phyloP scores from a whole-genome alignment of 2,797 vertebrate species.

The Cuniculus paca region DNA sequence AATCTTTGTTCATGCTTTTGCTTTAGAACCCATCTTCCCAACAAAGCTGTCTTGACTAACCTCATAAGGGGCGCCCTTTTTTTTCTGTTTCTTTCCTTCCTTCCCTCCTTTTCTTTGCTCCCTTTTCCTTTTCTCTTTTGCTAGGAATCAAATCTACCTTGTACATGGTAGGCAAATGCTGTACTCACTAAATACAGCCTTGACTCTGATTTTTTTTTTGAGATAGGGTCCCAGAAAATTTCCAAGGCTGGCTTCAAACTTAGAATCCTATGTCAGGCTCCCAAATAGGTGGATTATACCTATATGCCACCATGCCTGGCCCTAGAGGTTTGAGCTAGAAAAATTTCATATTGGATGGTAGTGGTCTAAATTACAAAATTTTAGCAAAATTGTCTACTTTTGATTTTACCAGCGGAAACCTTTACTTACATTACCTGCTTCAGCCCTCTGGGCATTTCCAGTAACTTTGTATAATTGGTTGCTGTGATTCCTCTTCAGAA shows the following conservation, averaged over 20 bases:
- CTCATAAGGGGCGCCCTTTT: not conserved
- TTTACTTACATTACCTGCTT: not conserved
- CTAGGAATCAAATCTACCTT: not conserved
- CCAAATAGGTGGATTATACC: not conserved
- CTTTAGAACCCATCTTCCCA: not conserved
- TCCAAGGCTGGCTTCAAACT: not conserved
- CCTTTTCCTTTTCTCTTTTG: not conserved
- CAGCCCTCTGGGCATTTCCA: not conserved
- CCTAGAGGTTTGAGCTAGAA: not conserved
- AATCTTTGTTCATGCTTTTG: not conserved
- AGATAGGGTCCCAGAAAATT: not conserved
- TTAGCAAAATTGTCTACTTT: not conserved
- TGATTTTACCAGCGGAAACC: not conserved
- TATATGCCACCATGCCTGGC: not conserved
- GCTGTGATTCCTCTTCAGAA: not conserved
- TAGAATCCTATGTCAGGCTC: not conserved
- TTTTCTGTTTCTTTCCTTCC: not conserved
- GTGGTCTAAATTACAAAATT: slow-evolving; percentile 21
- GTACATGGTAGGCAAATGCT: not conserved
- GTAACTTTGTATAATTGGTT: not conserved
- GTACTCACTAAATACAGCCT: not conserved
- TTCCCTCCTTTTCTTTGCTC: not conserved
- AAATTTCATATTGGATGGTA: not conserved
- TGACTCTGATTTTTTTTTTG: not conserved
- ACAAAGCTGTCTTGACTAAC: not conserved